phyloP scores from a whole-genome alignment of 2,113 vertebrate species.

The Leucoraja erinaceus region DNA sequence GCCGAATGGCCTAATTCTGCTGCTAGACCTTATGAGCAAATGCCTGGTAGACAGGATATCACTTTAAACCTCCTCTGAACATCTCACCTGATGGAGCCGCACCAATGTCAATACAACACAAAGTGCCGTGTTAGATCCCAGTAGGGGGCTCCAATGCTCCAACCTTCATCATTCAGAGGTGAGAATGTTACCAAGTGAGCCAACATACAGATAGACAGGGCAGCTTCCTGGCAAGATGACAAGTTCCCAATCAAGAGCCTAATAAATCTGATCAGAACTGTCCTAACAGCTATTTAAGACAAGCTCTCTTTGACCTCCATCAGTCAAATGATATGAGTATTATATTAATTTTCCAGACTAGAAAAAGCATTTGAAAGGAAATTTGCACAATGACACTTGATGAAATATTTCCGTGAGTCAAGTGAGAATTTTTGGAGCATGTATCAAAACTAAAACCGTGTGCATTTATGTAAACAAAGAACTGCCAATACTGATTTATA shows the following conservation, averaged over 20 bases:
- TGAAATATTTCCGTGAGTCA: not conserved
- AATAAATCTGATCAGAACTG: conserved; percentile 21
- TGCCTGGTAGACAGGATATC: not conserved
- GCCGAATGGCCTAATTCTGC: no score
- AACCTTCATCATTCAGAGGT: conserved; percentile 7
- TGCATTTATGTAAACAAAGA: no score
- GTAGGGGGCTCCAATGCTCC: not conserved
- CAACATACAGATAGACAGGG: not conserved
- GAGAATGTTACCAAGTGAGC: not conserved
- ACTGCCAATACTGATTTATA: no score
- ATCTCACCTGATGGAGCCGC: not conserved
- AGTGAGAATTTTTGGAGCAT: not conserved
- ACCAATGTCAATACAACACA: not conserved
- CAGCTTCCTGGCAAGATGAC: conserved; percentile 1
- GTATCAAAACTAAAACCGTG: not conserved
- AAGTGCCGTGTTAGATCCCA: not conserved
- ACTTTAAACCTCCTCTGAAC: not conserved
- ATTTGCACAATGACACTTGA: not conserved
- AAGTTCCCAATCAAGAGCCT: not conserved
- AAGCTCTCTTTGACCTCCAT: conserved; percentile 11
- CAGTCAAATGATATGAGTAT: conserved; percentile 1
- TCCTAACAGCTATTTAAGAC: not conserved
- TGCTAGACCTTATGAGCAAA: no score
- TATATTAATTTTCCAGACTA: conserved; percentile 2
- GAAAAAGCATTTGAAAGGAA: conserved; percentile 3